Conservation (phyloP, 1,140 invertebrate species). For the Eurosta solidaginis region DNA sequence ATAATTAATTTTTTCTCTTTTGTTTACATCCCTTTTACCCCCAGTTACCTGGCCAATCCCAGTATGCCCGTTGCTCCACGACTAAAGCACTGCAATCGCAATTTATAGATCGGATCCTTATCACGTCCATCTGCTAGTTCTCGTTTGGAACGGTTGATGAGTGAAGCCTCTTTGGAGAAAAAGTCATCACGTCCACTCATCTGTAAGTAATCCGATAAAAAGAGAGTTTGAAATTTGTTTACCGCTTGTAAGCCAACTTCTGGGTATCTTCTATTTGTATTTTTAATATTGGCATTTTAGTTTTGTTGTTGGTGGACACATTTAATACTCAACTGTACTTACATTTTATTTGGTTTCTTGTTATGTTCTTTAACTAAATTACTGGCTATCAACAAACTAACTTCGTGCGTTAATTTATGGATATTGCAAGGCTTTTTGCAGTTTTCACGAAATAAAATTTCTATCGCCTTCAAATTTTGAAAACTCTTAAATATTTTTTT, state of each 20-base stretch:
- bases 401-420: neutral
- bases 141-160: conserved; percentile 76
- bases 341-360: neutral
- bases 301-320: neutral
- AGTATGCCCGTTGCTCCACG: conserved; percentile 88
- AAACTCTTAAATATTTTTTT: neutral
- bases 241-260: neutral
- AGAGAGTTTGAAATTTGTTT: neutral
- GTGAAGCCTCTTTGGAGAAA: conserved; percentile 76
- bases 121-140: conserved; percentile 63
- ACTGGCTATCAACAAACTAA: neutral
- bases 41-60: conserved; percentile 76
- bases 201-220: conserved; percentile 35
- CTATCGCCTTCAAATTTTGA: neutral
- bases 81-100: conserved; percentile 81
- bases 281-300: neutral
- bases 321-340: neutral
- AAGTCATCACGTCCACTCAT: conserved; percentile 74
- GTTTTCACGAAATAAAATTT: neutral
- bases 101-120: conserved; percentile 81
- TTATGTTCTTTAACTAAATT: neutral
- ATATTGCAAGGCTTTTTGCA: neutral
- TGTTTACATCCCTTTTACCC: neutral
- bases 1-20: neutral
- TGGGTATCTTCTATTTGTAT: neutral